Evolutionary conservation across 2,888 invertebrate genomes (phyloP).

Genomic region (Anarsia innoxiella): DNA sequence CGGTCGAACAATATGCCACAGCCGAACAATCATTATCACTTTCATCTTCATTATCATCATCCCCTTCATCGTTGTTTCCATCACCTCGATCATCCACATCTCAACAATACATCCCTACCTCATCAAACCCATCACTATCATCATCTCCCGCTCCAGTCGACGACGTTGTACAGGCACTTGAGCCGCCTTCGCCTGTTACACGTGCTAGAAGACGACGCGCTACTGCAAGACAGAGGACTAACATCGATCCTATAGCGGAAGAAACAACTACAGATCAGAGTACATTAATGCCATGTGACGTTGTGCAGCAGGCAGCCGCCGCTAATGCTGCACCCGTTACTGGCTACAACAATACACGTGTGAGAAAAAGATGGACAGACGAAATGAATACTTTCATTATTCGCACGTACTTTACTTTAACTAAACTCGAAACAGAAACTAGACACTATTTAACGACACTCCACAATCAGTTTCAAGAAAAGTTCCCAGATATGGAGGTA

Average conservation of each 20-base stretch:
- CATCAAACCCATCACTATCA: too few species aligned
- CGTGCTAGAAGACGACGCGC: too few species aligned
- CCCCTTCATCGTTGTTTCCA: too few species aligned
- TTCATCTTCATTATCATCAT: not conserved
- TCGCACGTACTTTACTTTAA: not conserved
- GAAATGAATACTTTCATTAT: not conserved
- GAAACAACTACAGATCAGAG: too few species aligned
- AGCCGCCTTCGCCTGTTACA: too few species aligned
- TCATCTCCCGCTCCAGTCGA: too few species aligned
- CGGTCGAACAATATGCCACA: not conserved
- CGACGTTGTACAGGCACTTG: too few species aligned
- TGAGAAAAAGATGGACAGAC: not conserved
- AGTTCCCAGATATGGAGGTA: not conserved
- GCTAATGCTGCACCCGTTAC: not conserved
- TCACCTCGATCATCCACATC: too few species aligned
- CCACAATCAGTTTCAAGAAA: not conserved
- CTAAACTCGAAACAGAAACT: not conserved
- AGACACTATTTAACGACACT: not conserved
- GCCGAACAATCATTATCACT: not conserved
- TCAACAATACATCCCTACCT: too few species aligned
- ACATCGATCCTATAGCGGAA: too few species aligned
- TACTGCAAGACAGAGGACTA: too few species aligned
- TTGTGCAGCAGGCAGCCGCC: not conserved
- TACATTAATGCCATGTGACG: too few species aligned
- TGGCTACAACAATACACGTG: not conserved